A percentile compares a stretch with the other conserved stretches of the same genome.
These are phyloP conservation scores for Prunella fulvescens DNA, from an alignment of 2,113 vertebrate genomes.

Conservation along the genomic window DNA sequence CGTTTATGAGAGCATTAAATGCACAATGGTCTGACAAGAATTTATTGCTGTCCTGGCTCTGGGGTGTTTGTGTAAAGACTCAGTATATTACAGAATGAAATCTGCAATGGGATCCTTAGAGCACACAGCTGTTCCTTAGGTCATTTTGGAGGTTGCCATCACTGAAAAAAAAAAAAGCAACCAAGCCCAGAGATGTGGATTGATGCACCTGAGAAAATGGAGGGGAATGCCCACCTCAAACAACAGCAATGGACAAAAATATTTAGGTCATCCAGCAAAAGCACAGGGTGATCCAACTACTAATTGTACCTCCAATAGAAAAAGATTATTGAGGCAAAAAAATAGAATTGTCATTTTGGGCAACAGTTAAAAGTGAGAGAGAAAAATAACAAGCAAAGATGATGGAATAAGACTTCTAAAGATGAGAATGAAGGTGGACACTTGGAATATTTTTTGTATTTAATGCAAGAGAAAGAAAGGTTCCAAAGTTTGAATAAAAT, in stretches of 20 bases:
- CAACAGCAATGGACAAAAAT: neutral
- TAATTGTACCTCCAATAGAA: neutral
- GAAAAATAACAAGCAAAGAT: neutral
- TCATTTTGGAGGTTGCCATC: neutral
- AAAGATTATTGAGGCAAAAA: neutral
- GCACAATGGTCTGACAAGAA: neutral
- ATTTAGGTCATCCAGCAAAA: neutral
- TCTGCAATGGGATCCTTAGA: neutral
- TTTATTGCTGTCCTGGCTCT: neutral
- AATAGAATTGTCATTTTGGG: neutral
- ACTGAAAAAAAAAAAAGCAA: accelerated
- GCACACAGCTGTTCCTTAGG: neutral
- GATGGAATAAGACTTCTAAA: neutral
- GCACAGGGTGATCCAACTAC: neutral
- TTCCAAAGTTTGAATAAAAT: neutral
- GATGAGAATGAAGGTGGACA: neutral
- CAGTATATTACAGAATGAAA: neutral
- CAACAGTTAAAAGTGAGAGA: neutral
- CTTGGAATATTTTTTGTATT: neutral
- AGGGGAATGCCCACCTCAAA: neutral
- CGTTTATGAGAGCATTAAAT: slow-evolving; percentile 16
- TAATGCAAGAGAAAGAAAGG: neutral
- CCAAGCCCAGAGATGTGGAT: neutral
- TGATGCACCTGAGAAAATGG: neutral
- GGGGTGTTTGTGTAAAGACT: neutral